These are phyloP conservation scores for Suricata suricatta DNA, from an alignment of 2,113 vertebrate species.

Conservation along the genomic window DNA sequence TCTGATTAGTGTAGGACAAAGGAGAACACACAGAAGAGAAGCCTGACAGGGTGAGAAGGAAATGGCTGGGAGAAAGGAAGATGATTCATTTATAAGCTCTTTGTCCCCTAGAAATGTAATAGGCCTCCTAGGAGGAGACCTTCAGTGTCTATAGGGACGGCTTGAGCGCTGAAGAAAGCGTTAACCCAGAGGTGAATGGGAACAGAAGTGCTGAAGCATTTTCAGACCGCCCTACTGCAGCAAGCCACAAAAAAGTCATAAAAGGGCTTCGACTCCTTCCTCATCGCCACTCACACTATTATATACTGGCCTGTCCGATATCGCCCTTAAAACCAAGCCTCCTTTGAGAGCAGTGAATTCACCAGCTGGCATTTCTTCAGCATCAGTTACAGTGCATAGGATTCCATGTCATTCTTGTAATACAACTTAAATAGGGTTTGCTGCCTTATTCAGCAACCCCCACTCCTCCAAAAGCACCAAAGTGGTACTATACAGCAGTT, in stretches of 20 bases:
- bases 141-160: neutral
- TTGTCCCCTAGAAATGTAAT: conserved; percentile 57
- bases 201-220: neutral
- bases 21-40: conserved; percentile 55
- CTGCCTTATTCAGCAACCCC: neutral
- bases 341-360: neutral
- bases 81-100: conserved; percentile 62
- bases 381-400: neutral
- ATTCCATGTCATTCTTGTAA: neutral
- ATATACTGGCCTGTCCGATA: neutral
- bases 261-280: conserved; percentile 34
- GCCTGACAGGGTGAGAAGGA: conserved; percentile 44
- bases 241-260: neutral
- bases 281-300: neutral
- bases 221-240: neutral
- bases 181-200: neutral
- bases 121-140: conserved; percentile 46
- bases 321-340: neutral
- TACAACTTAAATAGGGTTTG: neutral
- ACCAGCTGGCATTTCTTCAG: neutral
- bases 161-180: neutral
- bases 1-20: conserved; percentile 72
- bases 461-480: neutral
- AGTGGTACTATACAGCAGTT: neutral
- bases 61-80: conserved; percentile 59